These are phyloP conservation scores for Corythaixoides concolor DNA, from an alignment of 2,113 vertebrate genomes.

Conservation along the genomic window DNA sequence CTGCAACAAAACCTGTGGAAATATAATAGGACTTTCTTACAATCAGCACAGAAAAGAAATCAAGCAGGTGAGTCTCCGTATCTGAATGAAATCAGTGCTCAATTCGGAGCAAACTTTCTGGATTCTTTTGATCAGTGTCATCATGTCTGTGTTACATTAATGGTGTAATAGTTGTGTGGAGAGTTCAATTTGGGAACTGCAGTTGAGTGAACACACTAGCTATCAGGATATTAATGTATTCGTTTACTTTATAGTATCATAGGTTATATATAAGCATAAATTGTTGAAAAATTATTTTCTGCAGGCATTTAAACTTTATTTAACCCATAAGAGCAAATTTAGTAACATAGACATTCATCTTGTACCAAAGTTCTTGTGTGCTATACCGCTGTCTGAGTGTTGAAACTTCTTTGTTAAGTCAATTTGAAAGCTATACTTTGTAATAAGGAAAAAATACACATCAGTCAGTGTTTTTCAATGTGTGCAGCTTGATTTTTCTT, in stretches of 20 bases:
- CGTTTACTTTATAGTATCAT: not conserved
- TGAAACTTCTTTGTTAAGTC: not conserved
- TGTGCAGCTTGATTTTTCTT: not conserved
- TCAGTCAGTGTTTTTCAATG: not conserved
- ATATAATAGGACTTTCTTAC: not conserved
- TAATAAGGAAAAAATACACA: not conserved
- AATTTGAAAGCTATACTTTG: not conserved
- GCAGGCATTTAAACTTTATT: not conserved
- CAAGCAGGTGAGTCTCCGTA: not conserved
- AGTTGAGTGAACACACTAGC: not conserved
- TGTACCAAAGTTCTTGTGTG: not conserved
- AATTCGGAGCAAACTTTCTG: not conserved
- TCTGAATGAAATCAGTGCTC: not conserved
- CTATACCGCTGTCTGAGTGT: not conserved
- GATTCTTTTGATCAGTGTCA: not conserved
- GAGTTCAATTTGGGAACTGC: not conserved
- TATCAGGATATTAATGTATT: not conserved
- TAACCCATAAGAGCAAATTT: not conserved
- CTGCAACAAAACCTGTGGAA: not conserved
- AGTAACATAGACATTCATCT: not conserved
- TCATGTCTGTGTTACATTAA: not conserved
- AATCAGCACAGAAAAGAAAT: not conserved
- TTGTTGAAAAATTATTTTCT: not conserved
- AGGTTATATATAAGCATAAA: not conserved
- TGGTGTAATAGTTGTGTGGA: not conserved